phyloP scores from a whole-genome alignment of 1,140 invertebrate species.

The Eumeta japonica region DNA sequence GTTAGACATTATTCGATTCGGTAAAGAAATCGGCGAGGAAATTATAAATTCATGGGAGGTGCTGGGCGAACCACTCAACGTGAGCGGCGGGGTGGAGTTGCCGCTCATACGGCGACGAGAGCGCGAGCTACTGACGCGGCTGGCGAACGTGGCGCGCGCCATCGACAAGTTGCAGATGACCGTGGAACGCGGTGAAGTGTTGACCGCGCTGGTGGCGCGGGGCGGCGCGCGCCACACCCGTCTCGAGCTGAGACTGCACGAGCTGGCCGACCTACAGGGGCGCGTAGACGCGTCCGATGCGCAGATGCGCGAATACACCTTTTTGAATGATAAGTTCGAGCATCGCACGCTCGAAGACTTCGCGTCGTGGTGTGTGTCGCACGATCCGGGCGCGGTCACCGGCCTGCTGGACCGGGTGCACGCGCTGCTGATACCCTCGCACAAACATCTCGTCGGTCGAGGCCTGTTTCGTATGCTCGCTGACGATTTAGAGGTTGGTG shows the following conservation, averaged over 20 bases:
- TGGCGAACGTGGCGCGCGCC: conserved; percentile 46
- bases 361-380: conserved; percentile 65
- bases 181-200: conserved; percentile 23
- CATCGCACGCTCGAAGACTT: conserved; percentile 67
- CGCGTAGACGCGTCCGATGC: conserved; percentile 59
- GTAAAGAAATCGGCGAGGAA: conserved; percentile 60
- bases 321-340: conserved; percentile 58
- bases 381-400: conserved; percentile 61
- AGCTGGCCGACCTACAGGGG: conserved; percentile 60
- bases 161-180: conserved; percentile 38
- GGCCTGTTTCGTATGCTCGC: conserved; percentile 53
- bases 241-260: conserved; percentile 59
- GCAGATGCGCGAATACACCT: conserved; percentile 59
- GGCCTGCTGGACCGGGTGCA: conserved; percentile 68
- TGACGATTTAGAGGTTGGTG: conserved; percentile 54
- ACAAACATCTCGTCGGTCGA: conserved; percentile 33
- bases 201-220: conserved; percentile 40
- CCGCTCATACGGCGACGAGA: conserved; percentile 61
- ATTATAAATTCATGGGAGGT: conserved; percentile 64
- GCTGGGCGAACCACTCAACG: conserved; percentile 55
- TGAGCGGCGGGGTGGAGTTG: conserved; percentile 56
- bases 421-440: conserved; percentile 54
- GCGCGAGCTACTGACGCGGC: conserved; percentile 49
- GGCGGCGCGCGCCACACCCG: conserved; percentile 41
- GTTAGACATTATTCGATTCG: conserved; percentile 61